A percentile compares a stretch with the other conserved stretches of the same genome.
phyloP scores from a whole-genome alignment of 23 tunicate genomes.

The Styela plicata region DNA sequence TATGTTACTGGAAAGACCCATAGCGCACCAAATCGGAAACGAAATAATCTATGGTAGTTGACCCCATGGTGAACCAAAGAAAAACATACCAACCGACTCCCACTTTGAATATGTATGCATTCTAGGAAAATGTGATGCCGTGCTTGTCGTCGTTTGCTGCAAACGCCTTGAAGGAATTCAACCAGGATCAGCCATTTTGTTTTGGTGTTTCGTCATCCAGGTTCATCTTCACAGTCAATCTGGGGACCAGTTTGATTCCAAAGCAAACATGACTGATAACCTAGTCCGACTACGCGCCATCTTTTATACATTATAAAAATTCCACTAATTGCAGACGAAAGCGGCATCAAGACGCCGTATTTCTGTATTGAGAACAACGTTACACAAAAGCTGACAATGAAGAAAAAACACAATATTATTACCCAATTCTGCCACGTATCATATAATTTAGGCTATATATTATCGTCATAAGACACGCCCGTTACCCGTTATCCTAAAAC shows the following conservation, averaged over 20 bases:
- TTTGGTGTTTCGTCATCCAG: not conserved
- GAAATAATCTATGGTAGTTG: no score
- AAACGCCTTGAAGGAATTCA: not conserved
- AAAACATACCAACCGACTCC: not conserved
- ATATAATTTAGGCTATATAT: no score
- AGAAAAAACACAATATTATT: not conserved
- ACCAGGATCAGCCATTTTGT: not conserved
- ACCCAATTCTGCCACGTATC: not conserved
- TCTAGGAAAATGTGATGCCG: not conserved
- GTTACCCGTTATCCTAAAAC: not conserved
- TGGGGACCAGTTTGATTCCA: not conserved
- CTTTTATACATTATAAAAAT: not conserved
- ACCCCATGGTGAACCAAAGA: no score
- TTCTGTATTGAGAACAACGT: not conserved
- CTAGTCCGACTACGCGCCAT: not conserved
- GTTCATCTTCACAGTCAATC: not conserved
- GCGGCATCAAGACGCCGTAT: not conserved
- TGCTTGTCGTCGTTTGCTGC: not conserved
- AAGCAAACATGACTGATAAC: not conserved
- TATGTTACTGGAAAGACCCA: no score
- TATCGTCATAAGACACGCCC: not conserved
- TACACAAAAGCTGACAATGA: not conserved
- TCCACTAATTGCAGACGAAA: not conserved
- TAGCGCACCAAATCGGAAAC: no score
- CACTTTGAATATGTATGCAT: not conserved